Evolutionary conservation across 2,888 invertebrate species (phyloP).

Genomic region (Chrysina gloriosa): DNA sequence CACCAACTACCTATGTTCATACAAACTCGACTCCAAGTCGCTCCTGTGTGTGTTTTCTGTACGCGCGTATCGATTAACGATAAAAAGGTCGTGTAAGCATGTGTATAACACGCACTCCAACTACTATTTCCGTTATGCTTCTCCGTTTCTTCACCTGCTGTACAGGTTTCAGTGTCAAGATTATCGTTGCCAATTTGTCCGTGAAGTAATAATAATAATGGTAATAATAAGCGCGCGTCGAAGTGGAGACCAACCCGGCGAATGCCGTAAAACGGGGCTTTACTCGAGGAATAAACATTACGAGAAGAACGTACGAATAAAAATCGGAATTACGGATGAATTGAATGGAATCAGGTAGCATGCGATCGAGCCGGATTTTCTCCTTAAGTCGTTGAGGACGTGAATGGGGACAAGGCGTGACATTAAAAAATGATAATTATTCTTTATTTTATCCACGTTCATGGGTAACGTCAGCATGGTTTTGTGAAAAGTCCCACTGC

Average conservation of each 20-base stretch:
- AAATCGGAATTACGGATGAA: not conserved
- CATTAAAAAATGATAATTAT: too few species aligned
- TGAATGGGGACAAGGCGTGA: too few species aligned
- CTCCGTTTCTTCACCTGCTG: conserved; percentile 50
- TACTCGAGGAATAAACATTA: not conserved
- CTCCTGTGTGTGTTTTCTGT: not conserved
- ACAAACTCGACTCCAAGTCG: not conserved
- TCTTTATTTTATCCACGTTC: too few species aligned
- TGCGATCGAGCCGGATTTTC: too few species aligned
- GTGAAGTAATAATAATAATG: conserved; percentile 44
- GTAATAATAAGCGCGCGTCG: not conserved
- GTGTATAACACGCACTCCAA: conserved; percentile 52
- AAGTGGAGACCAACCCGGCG: not conserved
- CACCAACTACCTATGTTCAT: conserved; percentile 39
- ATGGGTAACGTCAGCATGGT: too few species aligned
- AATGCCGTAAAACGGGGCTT: not conserved
- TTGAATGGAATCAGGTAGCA: too few species aligned
- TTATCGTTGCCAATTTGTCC: conserved; percentile 50
- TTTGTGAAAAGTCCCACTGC: too few species aligned
- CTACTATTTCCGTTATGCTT: conserved; percentile 53
- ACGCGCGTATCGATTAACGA: conserved; percentile 52
- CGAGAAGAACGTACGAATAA: not conserved
- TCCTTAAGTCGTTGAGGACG: too few species aligned
- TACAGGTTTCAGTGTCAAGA: conserved; percentile 48
- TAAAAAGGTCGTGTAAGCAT: conserved; percentile 54